Conservation (phyloP, 2,797 vertebrate genomes). For the Argyrosomus regius region DNA sequence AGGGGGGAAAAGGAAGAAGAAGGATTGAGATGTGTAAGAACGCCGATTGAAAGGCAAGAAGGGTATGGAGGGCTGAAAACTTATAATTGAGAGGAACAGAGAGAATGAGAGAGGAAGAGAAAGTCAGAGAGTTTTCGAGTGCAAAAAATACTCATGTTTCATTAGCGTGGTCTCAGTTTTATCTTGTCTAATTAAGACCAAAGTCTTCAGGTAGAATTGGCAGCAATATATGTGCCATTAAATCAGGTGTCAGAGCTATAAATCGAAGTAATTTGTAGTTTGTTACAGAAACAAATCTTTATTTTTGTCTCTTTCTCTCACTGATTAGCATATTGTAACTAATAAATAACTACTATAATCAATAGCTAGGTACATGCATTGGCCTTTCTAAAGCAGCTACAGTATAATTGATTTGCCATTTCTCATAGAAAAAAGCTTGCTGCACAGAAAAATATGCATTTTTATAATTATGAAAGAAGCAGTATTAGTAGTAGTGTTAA, state of each 20-base stretch:
- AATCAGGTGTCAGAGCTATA: neutral
- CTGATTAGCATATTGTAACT: neutral
- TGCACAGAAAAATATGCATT: neutral
- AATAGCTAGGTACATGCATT: neutral
- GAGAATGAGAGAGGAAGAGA: neutral
- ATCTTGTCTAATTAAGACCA: neutral
- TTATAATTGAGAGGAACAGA: neutral
- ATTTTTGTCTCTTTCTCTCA: neutral
- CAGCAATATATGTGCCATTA: neutral
- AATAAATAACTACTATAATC: neutral
- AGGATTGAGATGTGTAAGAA: conserved; percentile 36
- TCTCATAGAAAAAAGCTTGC: neutral
- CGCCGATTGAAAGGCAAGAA: conserved; percentile 3
- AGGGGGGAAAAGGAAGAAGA: neutral
- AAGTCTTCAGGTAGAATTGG: neutral
- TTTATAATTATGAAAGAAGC: neutral
- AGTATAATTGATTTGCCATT: neutral
- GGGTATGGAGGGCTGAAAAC: conserved; percentile 10
- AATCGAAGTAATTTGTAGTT: neutral
- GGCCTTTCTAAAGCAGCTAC: too few relatives aligned
- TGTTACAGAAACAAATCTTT: neutral
- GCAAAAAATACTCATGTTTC: too few relatives aligned
- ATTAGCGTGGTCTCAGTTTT: neutral
- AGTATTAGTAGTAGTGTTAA: neutral
- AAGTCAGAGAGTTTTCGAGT: neutral